These are phyloP conservation scores for Camarhynchus parvulus DNA, from an alignment of 2,113 vertebrate species.

Conservation along the genomic window DNA sequence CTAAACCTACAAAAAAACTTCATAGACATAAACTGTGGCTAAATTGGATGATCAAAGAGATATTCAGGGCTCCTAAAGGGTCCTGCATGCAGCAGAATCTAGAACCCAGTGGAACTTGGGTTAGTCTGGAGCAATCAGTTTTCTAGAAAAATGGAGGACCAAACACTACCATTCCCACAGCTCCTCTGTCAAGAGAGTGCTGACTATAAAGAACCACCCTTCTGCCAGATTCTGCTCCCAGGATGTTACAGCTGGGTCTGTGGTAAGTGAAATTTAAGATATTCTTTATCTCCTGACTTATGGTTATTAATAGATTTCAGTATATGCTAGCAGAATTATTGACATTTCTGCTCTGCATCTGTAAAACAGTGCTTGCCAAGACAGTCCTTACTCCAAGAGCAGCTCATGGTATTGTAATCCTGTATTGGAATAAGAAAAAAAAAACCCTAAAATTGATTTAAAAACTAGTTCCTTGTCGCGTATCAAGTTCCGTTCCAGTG, in stretches of 20 bases:
- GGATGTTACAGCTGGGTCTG: background rate
- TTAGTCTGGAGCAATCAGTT: background rate
- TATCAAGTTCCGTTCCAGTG: background rate
- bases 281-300: background rate
- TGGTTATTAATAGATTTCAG: background rate
- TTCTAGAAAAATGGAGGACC: background rate
- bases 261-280: background rate
- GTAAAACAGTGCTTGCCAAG: background rate
- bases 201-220: background rate
- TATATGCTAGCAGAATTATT: background rate
- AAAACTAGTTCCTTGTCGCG: background rate
- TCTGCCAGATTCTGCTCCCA: background rate
- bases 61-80: background rate
- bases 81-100: background rate
- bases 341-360: background rate
- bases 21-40: background rate
- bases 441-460: background rate
- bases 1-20: background rate
- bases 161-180: background rate
- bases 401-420: background rate
- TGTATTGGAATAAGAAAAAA: background rate
- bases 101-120: background rate
- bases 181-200: background rate
- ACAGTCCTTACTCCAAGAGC: background rate
- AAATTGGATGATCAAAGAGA: background rate